Percentiles rank a stretch among this genome's conserved stretches.
phyloP scores from a whole-genome alignment of 2,113 vertebrate species.

The Casuarius casuarius region DNA sequence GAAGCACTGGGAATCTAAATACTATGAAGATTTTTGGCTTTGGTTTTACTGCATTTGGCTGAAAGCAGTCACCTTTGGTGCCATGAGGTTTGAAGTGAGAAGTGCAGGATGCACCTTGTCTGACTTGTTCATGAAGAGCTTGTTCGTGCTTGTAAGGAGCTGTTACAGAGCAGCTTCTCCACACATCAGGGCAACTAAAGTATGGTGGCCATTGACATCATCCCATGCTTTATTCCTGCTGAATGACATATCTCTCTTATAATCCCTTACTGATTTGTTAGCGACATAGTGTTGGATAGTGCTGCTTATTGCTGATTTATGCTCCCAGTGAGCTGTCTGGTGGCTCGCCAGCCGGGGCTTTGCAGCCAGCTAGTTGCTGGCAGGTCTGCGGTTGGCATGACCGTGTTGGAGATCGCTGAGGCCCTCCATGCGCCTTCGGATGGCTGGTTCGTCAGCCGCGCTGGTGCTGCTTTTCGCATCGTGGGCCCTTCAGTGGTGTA shows the following conservation, averaged over 20 bases:
- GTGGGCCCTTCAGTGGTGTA: no score
- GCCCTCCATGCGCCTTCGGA: no score
- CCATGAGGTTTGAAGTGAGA: background rate
- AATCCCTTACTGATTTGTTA: background rate
- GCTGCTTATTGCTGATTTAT: background rate
- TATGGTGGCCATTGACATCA: background rate
- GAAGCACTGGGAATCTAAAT: background rate
- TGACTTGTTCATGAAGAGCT: background rate
- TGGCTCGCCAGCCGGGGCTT: no score
- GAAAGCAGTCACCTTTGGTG: background rate
- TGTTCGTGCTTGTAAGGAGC: no score
- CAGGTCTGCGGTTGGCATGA: no score
- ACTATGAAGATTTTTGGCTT: fast-evolving
- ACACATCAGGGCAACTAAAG: background rate
- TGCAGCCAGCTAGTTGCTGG: no score
- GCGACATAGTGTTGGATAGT: background rate
- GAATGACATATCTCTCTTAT: background rate
- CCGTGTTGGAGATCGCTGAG: no score
- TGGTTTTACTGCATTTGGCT: background rate
- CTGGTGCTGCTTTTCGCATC: no score
- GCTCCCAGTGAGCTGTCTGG: background rate
- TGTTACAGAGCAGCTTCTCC: background rate
- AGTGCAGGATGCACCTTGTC: no score
- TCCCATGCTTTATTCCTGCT: background rate
- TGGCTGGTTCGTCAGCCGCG: no score